Conservation (phyloP, 2,113 vertebrate genomes). For the Sebastes schlegelii region DNA sequence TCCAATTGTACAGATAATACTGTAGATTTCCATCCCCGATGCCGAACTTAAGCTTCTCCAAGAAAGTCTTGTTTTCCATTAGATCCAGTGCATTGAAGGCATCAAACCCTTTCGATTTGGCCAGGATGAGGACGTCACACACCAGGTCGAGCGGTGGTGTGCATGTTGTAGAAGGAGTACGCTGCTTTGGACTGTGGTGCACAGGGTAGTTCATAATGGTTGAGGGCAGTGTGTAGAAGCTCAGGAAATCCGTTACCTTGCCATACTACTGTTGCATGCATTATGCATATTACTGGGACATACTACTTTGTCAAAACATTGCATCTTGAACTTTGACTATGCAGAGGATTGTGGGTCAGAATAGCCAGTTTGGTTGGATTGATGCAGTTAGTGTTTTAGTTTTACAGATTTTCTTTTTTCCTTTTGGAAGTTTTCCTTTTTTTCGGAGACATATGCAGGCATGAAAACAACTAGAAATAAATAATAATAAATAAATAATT, state of each 20-base stretch:
- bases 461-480: no score
- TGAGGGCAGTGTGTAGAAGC: conserved; percentile 98
- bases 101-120: conserved; percentile 98
- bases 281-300: no score
- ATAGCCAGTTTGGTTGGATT: no score
- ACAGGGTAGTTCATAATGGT: conserved; percentile 99
- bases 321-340: no score
- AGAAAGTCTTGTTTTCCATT: conserved; percentile 99
- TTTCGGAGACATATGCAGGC: no score
- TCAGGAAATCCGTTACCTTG: conserved; percentile 95
- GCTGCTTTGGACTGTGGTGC: conserved; percentile 97
- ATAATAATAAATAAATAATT: no score
- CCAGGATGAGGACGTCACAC: conserved; percentile 96
- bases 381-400: no score
- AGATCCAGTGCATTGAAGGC: conserved; percentile 99
- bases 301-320: no score
- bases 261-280: no score
- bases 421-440: no score
- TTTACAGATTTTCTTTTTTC: no score
- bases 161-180: conserved; percentile 99
- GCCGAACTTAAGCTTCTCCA: conserved; percentile 99
- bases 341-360: no score
- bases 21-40: conserved; percentile 99
- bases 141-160: conserved; percentile 95
- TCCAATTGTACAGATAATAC: conserved; percentile 99